Conservation (phyloP, 1,140 invertebrate species). For the Pentalonia nigronervosa region DNA sequence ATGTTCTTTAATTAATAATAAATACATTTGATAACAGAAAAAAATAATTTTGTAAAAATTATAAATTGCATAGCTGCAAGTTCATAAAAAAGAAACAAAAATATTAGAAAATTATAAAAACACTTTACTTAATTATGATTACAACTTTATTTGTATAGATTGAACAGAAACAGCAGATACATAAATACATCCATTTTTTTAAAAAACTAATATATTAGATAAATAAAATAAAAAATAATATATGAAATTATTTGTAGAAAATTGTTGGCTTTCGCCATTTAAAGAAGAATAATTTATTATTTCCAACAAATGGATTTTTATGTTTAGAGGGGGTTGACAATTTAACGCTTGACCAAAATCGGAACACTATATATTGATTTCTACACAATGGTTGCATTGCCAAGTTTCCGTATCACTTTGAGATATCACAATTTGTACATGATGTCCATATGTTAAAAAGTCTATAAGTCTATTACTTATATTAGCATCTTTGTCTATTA, state of each 20-base stretch:
- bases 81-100: too few species aligned
- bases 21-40: too few species aligned
- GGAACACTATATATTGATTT: conserved; percentile 45
- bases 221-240: not conserved
- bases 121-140: not conserved
- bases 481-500: not conserved
- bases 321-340: conserved; percentile 1
- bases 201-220: not conserved
- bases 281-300: not conserved
- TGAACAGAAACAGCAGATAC: not conserved
- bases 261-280: not conserved
- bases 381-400: conserved; percentile 37
- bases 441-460: not conserved
- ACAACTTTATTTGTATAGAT: not conserved
- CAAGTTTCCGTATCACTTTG: conserved; percentile 37
- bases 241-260: not conserved
- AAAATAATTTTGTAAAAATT: too few species aligned
- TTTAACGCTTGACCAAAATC: conserved; percentile 51
- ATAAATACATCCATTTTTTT: not conserved
- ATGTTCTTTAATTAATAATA: too few species aligned
- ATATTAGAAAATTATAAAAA: too few species aligned
- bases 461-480: not conserved
- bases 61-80: too few species aligned
- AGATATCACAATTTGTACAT: conserved; percentile 27
- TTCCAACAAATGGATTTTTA: conserved; percentile 18